phyloP scores from a whole-genome alignment of 1,140 invertebrate species.

The Anadara kagoshimensis region DNA sequence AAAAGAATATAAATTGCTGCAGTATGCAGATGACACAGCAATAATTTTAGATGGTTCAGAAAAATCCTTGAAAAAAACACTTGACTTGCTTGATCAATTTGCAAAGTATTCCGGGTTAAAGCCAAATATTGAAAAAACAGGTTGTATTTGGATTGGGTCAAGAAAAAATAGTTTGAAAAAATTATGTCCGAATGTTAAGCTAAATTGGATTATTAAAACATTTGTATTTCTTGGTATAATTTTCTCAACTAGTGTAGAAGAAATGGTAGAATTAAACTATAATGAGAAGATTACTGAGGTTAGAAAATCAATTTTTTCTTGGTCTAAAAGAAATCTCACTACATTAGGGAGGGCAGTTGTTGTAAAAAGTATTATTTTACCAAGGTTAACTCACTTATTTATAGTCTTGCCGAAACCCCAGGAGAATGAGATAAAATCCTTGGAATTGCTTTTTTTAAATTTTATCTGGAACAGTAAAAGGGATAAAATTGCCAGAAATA shows the following conservation, averaged over 20 bases:
- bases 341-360: conserved; percentile 5
- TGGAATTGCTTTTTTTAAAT: not conserved
- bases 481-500: conserved; percentile 3
- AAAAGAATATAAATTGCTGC: not conserved
- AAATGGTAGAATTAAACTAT: too few relatives aligned
- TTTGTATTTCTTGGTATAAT: too few relatives aligned
- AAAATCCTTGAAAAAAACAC: not conserved
- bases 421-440: not conserved
- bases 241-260: too few relatives aligned
- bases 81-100: not conserved
- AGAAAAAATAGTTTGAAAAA: not conserved
- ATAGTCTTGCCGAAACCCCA: not conserved
- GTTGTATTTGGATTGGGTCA: not conserved
- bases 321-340: not conserved
- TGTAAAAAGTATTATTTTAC: not conserved
- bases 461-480: conserved; percentile 5
- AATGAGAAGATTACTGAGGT: too few relatives aligned
- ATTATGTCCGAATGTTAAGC: too few relatives aligned
- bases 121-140: not conserved
- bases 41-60: not conserved
- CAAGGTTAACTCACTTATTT: conserved; percentile 3
- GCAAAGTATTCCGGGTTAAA: not conserved
- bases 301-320: not conserved
- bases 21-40: not conserved
- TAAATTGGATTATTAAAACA: too few relatives aligned